Evolutionary conservation across 2,797 vertebrate genomes (phyloP).

Genomic region (Eulemur albifrons): DNA sequence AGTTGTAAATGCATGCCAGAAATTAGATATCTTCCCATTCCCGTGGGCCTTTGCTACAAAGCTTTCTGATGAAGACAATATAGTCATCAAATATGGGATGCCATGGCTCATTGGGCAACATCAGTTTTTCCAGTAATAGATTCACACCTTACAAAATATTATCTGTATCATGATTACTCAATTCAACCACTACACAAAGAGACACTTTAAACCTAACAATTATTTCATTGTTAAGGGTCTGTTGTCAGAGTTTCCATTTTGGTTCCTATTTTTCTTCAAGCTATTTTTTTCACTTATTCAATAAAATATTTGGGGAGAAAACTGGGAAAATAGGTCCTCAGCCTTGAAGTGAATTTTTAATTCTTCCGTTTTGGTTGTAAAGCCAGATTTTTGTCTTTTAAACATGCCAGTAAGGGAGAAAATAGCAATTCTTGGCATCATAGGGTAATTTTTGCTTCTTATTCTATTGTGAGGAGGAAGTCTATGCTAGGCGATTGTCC

Average conservation of each 20-base stretch:
- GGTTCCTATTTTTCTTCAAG: conserved; percentile 60
- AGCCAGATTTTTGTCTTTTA: conserved; percentile 57
- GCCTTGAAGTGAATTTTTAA: conserved; percentile 47
- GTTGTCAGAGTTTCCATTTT: conserved; percentile 78
- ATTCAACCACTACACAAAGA: conserved; percentile 78
- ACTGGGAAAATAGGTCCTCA: conserved; percentile 52
- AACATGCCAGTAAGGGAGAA: conserved; percentile 54
- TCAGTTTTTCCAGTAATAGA: conserved; percentile 76
- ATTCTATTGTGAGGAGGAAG: conserved; percentile 50
- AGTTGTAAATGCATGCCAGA: conserved; percentile 76
- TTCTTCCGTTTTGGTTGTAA: conserved; percentile 51
- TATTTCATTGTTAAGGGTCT: conserved; percentile 71
- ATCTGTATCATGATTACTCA: conserved; percentile 73
- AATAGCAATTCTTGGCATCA: conserved; percentile 39
- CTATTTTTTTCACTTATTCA: conserved; percentile 73
- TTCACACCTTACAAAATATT: conserved; percentile 80
- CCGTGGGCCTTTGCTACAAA: conserved; percentile 55
- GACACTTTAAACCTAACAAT: conserved; percentile 72
- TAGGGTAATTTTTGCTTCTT: neutral
- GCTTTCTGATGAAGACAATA: conserved; percentile 80
- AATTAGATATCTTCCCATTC: conserved; percentile 80
- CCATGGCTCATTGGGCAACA: conserved; percentile 64
- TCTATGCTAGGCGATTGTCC: conserved; percentile 36
- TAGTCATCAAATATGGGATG: conserved; percentile 75
- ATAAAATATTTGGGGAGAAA: conserved; percentile 73